A percentile compares a stretch with the other conserved stretches of the same genome.
Conservation (phyloP, 1,140 invertebrate species). For the Drosophila gunungcola region DNA sequence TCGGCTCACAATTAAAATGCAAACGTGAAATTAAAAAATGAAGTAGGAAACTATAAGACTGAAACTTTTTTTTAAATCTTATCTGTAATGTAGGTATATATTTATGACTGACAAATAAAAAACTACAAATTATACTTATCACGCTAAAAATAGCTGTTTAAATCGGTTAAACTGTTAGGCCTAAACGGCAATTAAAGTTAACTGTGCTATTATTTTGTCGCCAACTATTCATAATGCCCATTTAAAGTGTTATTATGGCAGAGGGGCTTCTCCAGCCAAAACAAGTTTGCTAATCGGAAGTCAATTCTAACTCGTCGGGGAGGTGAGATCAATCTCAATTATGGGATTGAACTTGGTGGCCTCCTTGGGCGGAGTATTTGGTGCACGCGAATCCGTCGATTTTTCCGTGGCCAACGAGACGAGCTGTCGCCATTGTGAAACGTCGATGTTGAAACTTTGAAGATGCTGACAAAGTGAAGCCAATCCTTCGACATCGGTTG, state of each 20-base stretch:
- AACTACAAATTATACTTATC: not conserved
- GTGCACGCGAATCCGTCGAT: not conserved
- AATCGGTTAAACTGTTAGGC: not conserved
- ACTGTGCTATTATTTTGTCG: slow-evolving; percentile 1
- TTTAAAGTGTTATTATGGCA: not conserved
- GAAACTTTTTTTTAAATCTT: not conserved
- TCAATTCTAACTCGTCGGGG: slow-evolving; percentile 29
- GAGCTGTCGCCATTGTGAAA: slow-evolving; percentile 42
- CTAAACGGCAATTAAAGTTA: not conserved
- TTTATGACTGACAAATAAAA: not conserved
- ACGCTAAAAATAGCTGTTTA: not conserved
- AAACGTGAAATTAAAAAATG: no score
- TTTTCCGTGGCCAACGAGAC: slow-evolving; percentile 14
- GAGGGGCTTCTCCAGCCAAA: not conserved
- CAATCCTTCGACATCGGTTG: slow-evolving; percentile 12
- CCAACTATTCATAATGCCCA: slow-evolving; percentile 7
- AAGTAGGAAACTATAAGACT: no score
- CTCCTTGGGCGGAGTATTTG: slow-evolving; percentile 7
- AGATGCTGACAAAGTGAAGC: slow-evolving; percentile 17
- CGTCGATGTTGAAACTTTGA: slow-evolving; percentile 7
- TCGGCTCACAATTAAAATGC: no score
- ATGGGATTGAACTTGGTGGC: slow-evolving; percentile 31
- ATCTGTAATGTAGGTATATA: not conserved
- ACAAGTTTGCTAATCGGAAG: slow-evolving; percentile 7
- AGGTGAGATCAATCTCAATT: slow-evolving; percentile 67